Conservation (phyloP, 2,888 invertebrate species). For the Drosophila birchii region DNA sequence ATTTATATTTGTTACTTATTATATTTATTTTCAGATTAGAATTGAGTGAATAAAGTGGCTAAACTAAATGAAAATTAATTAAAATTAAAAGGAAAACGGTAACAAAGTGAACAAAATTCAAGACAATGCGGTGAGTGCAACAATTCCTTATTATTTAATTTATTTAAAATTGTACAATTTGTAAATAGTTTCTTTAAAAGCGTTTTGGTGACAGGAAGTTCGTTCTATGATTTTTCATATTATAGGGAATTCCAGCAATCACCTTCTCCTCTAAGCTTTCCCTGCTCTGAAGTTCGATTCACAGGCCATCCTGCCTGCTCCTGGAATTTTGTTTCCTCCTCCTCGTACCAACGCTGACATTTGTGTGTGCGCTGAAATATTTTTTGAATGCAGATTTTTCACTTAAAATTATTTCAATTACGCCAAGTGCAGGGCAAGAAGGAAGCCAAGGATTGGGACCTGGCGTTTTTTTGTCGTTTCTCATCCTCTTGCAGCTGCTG, state of each 20-base stretch:
- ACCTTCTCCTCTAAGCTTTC: neutral
- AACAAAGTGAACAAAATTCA: neutral
- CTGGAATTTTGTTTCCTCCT: conserved; percentile 22
- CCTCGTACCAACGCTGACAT: conserved; percentile 44
- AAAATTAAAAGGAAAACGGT: fast-evolving
- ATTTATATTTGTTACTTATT: neutral
- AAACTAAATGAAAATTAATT: neutral
- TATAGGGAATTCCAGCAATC: conserved; percentile 1
- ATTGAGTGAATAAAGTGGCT: neutral
- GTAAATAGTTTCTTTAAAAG: neutral
- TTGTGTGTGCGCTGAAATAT: conserved; percentile 67
- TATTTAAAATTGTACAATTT: neutral
- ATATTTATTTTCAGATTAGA: neutral
- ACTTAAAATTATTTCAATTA: conserved; percentile 80
- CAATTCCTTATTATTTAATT: neutral
- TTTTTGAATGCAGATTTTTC: conserved; percentile 80
- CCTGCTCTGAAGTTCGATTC: neutral
- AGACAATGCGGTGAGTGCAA: neutral
- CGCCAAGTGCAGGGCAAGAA: conserved; percentile 69
- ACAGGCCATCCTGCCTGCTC: conserved; percentile 11
- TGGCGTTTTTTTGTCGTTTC: conserved; percentile 32
- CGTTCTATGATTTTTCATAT: neutral
- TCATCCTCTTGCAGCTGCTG: conserved; percentile 53
- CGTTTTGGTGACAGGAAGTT: too few species aligned
- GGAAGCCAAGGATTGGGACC: conserved; percentile 20